Base-by-base conservation (phyloP, 2,113 vertebrate species). In the Pelobates fuscus region DNA sequence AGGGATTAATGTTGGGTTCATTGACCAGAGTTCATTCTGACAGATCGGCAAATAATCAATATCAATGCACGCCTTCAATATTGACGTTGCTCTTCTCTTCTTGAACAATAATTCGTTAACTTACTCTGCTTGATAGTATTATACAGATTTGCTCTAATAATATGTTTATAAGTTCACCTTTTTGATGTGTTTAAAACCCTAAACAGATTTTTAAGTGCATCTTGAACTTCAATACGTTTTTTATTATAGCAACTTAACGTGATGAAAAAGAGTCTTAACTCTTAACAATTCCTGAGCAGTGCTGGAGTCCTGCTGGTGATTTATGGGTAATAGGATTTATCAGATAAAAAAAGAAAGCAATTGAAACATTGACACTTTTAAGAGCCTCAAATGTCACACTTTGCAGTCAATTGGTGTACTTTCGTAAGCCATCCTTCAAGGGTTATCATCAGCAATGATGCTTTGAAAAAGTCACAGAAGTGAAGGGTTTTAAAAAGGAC, bases 381-480 rank as follows among this genome's bases (percentile, higher is more conserved):
- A 55, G 15, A 18, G 30, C 29, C 41, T 26, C 37, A 66, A 66
- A 74, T 65, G 52, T 55, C 71, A 74, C 52, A 46, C 23, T 25
- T 44, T 32, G n/a, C 11, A 46, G 23, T 12, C 25, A 62, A 61
- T 27, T 43, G 21, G 2, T 62, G 43, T 21, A 64, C 54, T 57
- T 29, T 18, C 64, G 66, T 66, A 66, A 66, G 29, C 49, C 32
- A 44, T 8, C 29, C 11, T 74, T 59, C 20, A 44, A 26, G 37
- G 59, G 21, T 60, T 70, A 70, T 20, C 55, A 21, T 46, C 58
- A 60, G 15, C 23, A 60, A 41, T n/a, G n/a, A 32, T 23, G 29
- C 20, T 11, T 1, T 18, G 5, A 71, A 62, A 7, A 49, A 49
- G n/a, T 27, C 24, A 3, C 10, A 43, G 21, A 18, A 21, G 8